These are phyloP conservation scores for Ammospiza nelsoni DNA, from an alignment of 2,113 vertebrate genomes.

Conservation along the genomic window DNA sequence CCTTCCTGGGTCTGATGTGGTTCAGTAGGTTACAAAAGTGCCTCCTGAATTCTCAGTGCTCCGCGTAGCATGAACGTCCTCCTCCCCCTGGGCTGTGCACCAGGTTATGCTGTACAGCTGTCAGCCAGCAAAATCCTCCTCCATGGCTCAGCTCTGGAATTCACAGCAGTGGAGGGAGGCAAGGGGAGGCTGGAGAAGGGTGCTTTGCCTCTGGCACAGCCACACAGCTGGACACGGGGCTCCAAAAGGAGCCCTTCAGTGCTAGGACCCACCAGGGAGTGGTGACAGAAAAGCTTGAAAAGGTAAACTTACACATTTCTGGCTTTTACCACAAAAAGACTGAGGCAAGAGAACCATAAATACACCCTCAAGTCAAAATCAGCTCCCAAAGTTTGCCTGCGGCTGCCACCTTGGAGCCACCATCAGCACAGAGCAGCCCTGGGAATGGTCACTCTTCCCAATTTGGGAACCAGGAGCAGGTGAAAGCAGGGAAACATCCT, in stretches of 20 bases:
- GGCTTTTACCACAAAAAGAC: background rate
- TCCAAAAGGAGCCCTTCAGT: background rate
- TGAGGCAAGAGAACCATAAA: background rate
- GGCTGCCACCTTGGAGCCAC: background rate
- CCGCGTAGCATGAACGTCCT: slow-evolving; percentile 51
- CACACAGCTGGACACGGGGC: background rate
- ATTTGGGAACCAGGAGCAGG: accelerated
- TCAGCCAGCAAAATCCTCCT: background rate
- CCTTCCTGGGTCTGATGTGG: slow-evolving; percentile 1
- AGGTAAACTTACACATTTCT: background rate
- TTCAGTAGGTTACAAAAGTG: slow-evolving; percentile 42
- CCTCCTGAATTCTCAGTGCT: slow-evolving; percentile 54
- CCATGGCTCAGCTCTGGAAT: background rate
- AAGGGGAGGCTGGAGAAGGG: background rate
- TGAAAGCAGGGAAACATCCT: accelerated
- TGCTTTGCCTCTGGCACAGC: background rate
- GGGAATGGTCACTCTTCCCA: background rate
- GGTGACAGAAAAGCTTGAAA: background rate
- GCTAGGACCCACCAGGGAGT: background rate
- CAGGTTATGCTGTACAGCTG: background rate
- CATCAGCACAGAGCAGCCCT: background rate
- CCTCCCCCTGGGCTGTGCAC: background rate
- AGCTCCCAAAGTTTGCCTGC: background rate
- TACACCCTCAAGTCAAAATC: background rate
- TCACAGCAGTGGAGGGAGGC: background rate